These are phyloP conservation scores for Heliconius hermathena DNA, from an alignment of 1,140 invertebrate genomes.

Conservation along the genomic window DNA sequence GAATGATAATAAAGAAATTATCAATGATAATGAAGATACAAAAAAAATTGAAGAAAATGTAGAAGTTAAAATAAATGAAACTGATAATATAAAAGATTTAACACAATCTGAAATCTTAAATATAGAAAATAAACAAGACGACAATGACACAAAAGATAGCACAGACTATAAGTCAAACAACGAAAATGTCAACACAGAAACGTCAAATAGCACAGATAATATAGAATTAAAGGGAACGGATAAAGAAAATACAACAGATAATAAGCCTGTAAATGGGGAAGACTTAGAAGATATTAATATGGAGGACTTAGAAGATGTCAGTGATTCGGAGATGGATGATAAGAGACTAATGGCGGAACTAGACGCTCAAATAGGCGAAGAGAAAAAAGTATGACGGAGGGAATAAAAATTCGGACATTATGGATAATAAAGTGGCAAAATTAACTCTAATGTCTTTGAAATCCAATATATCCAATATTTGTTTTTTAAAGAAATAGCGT, in stretches of 20 bases:
- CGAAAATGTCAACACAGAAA: constrained; percentile 10
- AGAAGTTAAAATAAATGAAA: not conserved
- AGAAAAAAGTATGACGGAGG: not conserved
- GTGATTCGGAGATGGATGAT: constrained; percentile 50
- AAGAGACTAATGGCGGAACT: constrained; percentile 49
- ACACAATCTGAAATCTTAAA: not conserved
- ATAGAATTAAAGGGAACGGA: constrained; percentile 23
- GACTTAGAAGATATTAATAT: constrained; percentile 30
- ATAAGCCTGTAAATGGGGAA: not conserved
- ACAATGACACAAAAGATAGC: constrained; percentile 12
- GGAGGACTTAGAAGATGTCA: constrained; percentile 47
- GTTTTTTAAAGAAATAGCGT: no score
- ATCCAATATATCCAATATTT: no score
- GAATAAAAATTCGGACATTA: not conserved
- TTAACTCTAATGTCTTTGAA: no score
- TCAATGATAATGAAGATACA: not conserved
- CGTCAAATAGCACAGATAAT: constrained; percentile 11
- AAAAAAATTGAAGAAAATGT: not conserved
- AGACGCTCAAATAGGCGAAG: constrained; percentile 50
- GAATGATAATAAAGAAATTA: not conserved
- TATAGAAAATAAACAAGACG: not conserved
- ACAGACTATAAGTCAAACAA: constrained; percentile 11
- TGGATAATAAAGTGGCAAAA: not conserved
- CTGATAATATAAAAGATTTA: not conserved
- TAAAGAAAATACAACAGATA: constrained; percentile 9